Percentiles rank a stretch among this genome's conserved stretches.
phyloP scores from a whole-genome alignment of 2,888 invertebrate genomes.

The Coronaproctus castanopsis region DNA sequence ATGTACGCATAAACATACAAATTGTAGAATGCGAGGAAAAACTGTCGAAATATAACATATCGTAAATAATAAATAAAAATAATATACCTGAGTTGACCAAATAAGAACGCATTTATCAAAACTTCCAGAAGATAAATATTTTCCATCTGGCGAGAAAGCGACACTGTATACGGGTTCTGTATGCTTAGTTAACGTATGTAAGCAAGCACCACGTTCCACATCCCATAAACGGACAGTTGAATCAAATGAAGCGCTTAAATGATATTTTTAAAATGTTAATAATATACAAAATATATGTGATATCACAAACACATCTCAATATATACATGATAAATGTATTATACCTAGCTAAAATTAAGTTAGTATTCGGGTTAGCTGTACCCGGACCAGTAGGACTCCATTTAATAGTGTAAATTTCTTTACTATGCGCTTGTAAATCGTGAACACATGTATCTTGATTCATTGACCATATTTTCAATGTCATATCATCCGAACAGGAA shows the following conservation, averaged over 20 bases:
- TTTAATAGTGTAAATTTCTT: conserved; percentile 98
- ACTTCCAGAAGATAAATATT: conserved; percentile 91
- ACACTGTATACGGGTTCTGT: conserved; percentile 97
- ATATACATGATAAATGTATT: too few relatives aligned
- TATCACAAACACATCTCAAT: too few relatives aligned
- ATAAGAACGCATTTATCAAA: conserved; percentile 99
- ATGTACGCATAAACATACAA: too few relatives aligned
- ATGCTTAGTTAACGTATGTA: conserved; percentile 89
- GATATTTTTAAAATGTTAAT: too few relatives aligned
- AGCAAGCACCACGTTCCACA: conserved; percentile 78
- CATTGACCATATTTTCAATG: conserved; percentile 98
- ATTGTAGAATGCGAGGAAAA: too few relatives aligned
- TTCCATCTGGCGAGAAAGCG: conserved; percentile 94
- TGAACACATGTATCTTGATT: conserved; percentile 86
- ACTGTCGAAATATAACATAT: too few relatives aligned
- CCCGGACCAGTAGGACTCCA: conserved; percentile 98
- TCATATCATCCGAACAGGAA: conserved; percentile 98
- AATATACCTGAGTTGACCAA: conserved; percentile 83
- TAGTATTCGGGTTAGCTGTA: conserved; percentile 91
- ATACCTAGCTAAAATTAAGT: conserved; percentile 70
- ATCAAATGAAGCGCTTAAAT: conserved; percentile 86
- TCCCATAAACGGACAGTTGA: conserved; percentile 81
- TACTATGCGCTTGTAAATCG: conserved; percentile 86
- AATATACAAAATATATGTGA: too few relatives aligned
- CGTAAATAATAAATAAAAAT: too few relatives aligned